Evolutionary conservation across 2,797 vertebrate genomes (phyloP).

Genomic region (Mormyrops attenuatus): DNA sequence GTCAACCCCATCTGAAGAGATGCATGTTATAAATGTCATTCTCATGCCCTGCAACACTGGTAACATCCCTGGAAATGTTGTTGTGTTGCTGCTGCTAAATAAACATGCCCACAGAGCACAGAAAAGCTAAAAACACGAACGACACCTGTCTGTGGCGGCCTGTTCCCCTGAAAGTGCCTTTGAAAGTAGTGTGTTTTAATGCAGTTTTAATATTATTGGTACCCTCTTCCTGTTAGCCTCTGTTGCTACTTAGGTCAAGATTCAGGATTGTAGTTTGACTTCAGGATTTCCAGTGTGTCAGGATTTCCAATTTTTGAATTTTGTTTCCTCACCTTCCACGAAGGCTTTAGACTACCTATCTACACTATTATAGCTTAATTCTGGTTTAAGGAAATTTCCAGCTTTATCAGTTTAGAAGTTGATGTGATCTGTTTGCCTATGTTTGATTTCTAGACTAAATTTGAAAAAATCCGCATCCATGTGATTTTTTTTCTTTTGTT

Average conservation of each 20-base stretch:
- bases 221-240: not conserved
- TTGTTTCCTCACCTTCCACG: conserved; percentile 73
- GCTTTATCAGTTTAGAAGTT: not conserved
- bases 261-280: not conserved
- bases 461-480: not conserved
- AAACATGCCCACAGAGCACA: not conserved
- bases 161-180: not conserved
- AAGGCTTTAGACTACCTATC: conserved; percentile 69
- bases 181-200: not conserved
- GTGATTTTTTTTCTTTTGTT: not conserved
- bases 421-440: not conserved
- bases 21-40: not conserved
- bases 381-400: not conserved
- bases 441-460: not conserved
- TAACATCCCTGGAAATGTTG: not conserved
- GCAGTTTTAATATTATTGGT: not conserved
- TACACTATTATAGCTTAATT: conserved; percentile 39
- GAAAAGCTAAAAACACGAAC: not conserved
- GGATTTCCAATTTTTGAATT: conserved; percentile 40
- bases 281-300: not conserved
- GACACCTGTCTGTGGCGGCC: not conserved
- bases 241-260: not conserved
- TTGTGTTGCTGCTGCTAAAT: not conserved
- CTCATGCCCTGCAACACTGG: not conserved
- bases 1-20: not conserved